These are phyloP conservation scores for Gymnocephalus cernua DNA, from an alignment of 2,113 vertebrate genomes.

Conservation along the genomic window DNA sequence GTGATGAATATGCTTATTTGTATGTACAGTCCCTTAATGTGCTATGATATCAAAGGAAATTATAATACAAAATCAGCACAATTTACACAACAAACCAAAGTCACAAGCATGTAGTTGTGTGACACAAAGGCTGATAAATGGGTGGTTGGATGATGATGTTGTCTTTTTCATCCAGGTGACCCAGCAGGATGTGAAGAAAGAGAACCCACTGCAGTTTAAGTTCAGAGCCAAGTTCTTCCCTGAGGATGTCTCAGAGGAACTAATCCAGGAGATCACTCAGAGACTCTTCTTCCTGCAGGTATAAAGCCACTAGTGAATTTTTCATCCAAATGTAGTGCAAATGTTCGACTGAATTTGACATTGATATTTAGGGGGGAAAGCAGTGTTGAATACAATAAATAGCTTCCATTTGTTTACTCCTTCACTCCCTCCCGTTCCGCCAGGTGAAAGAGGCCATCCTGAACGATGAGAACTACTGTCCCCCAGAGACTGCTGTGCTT, in stretches of 20 bases:
- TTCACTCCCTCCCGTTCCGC: neutral
- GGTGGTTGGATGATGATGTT: neutral
- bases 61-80: neutral
- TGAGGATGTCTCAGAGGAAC: slow-evolving; percentile 97
- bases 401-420: neutral
- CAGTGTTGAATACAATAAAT: neutral
- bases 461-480: slow-evolving; percentile 98
- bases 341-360: neutral
- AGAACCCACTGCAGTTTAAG: slow-evolving; percentile 97
- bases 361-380: neutral
- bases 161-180: slow-evolving; percentile 86
- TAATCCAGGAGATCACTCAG: slow-evolving; percentile 99
- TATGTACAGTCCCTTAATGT: neutral
- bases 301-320: slow-evolving; percentile 56
- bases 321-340: neutral
- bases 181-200: slow-evolving; percentile 97
- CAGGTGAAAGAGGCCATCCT: slow-evolving; percentile 98
- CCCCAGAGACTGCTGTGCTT: slow-evolving; percentile 97
- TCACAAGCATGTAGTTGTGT: neutral
- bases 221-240: slow-evolving; percentile 99
- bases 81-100: neutral
- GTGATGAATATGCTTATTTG: neutral
- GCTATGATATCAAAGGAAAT: neutral
- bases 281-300: slow-evolving; percentile 99
- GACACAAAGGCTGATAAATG: neutral